Evolutionary conservation across 1,140 invertebrate genomes (phyloP).

Genomic region (Asobara japonica): DNA sequence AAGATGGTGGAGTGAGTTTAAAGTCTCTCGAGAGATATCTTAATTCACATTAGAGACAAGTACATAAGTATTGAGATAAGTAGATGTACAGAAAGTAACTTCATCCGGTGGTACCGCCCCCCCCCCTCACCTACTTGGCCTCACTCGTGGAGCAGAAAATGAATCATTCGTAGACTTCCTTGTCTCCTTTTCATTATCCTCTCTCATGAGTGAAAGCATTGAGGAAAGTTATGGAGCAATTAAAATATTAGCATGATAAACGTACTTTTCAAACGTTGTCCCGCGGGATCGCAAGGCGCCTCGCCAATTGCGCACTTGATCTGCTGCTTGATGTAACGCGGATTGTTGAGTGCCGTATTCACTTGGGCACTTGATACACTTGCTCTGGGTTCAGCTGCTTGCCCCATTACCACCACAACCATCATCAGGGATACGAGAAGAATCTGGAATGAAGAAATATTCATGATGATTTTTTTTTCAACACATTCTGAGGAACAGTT

Average conservation of each 20-base stretch:
- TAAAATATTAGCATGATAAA: slow-evolving; percentile 25
- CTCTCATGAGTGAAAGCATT: neutral
- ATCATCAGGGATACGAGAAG: slow-evolving; percentile 34
- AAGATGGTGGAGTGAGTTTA: neutral
- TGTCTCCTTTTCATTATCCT: neutral
- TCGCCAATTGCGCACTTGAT: slow-evolving; percentile 77
- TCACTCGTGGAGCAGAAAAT: neutral
- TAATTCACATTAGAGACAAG: neutral
- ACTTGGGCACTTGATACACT: slow-evolving; percentile 72
- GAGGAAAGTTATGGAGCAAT: slow-evolving; percentile 3
- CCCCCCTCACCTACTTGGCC: neutral
- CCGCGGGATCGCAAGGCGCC: slow-evolving; percentile 76
- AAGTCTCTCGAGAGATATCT: neutral
- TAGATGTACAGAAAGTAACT: slow-evolving; percentile 13
- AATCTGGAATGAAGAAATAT: slow-evolving; percentile 39
- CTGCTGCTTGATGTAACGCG: slow-evolving; percentile 75
- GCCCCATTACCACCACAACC: slow-evolving; percentile 11
- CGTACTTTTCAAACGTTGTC: slow-evolving; percentile 76
- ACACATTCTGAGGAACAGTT: neutral
- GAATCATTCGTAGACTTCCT: neutral
- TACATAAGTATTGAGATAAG: neutral
- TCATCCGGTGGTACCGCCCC: neutral
- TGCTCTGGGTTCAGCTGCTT: slow-evolving; percentile 2
- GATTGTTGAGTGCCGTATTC: slow-evolving; percentile 73
- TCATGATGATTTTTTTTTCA: neutral